These are phyloP conservation scores for Phylloscopus collybita DNA, from an alignment of 2,797 vertebrate genomes.

Conservation along the genomic window DNA sequence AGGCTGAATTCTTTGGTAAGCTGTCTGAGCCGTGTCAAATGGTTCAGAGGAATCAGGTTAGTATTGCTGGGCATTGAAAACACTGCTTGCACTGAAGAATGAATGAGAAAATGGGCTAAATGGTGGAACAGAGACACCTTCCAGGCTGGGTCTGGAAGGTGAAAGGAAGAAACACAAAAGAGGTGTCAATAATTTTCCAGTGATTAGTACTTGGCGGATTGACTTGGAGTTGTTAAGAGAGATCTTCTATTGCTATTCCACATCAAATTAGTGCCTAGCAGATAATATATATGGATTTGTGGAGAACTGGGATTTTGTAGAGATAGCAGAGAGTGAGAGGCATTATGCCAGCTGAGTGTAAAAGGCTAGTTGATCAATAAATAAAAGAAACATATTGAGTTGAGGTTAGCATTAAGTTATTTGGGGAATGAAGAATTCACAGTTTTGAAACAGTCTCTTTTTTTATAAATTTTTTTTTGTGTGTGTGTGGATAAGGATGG, in stretches of 20 bases:
- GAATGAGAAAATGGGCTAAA: background rate
- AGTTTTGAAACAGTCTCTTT: background rate
- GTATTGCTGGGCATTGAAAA: background rate
- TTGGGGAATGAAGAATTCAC: background rate
- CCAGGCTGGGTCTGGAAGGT: background rate
- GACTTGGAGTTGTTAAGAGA: background rate
- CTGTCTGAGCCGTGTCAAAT: background rate
- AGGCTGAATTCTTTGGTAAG: conserved; percentile 23
- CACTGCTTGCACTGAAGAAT: background rate
- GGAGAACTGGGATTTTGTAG: background rate
- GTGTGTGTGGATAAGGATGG: background rate
- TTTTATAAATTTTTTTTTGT: background rate
- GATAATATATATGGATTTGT: background rate
- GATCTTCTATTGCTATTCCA: background rate
- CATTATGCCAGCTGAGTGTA: background rate
- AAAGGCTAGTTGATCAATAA: conserved; percentile 3
- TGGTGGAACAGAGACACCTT: background rate
- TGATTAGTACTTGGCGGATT: background rate
- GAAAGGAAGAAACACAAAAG: background rate
- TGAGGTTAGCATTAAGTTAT: background rate
- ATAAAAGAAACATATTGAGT: conserved; percentile 17
- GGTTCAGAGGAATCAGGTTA: background rate
- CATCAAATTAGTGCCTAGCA: background rate
- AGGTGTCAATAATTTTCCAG: background rate
- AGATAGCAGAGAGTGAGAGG: background rate